Evolutionary conservation across 1,140 invertebrate genomes (phyloP), one percentile per base, ranked within the genome.

Genomic region (Brachionus manjavacas): DNA sequence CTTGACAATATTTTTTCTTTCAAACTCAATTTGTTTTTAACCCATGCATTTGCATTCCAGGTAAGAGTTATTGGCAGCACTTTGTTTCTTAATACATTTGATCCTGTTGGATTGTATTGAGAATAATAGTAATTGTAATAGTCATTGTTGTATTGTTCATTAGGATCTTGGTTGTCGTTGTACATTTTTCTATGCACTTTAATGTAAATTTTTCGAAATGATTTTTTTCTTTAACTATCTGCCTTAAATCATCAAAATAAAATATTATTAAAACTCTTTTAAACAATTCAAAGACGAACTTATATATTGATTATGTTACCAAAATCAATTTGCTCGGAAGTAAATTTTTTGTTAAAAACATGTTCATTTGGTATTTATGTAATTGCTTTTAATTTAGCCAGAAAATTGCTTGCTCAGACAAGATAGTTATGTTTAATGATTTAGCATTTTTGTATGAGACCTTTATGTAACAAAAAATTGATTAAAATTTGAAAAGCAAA

Each of bases 21-120:
- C 23, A 76, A 28, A 76, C 41, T 76, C 12, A 25, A 23, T 12
- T 46, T 49, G 12, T 46, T 76, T 49, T 76, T 49, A 4, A 49
- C 72, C 39, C 43, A 76, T 46, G 43, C 72, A 76, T 76, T 76
- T 14, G 46, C 43, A 76, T 76, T 76, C 72, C 72, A 76, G 11
- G 72, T 76, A 20, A 76, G 25, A 14, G 39, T 76, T 23, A 76
- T 76, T 4, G 72, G 72, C 1, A 72, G 16, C 12, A 7, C 39
- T 72, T 72, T 72, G n/a, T 72, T 41, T 41, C 68, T 72, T 14
- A 72, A 41, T 3, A 72, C 68, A 41, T 41, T 72, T 9, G 68
- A 39, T 20, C 68, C 68, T 20, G 52, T 60, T 4, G 16, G 52
- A 9, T 60, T 8, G 20, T 60, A 60, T 60, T 60, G 52, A 9